A percentile compares a stretch with the other conserved stretches of the same genome.
Evolutionary conservation across 2,113 vertebrate genomes (phyloP).

Genomic region (Petaurus breviceps): DNA sequence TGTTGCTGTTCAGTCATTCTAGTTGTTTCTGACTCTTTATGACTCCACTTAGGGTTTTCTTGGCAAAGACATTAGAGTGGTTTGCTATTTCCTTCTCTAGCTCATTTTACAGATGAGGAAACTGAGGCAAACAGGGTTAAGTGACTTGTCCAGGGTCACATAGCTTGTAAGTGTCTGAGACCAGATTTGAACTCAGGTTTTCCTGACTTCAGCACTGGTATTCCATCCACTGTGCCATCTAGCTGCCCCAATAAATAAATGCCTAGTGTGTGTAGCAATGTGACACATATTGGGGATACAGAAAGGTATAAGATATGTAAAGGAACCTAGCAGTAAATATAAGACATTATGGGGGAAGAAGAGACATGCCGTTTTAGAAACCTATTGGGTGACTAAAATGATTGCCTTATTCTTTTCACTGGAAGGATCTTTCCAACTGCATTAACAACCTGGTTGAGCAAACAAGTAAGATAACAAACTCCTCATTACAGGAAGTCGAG

Average conservation of each 20-base stretch:
- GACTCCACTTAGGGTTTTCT: too few species aligned
- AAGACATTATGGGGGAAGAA: neutral
- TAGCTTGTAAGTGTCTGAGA: too few species aligned
- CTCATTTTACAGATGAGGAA: too few species aligned
- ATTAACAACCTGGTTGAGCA: neutral
- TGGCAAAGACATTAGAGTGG: too few species aligned
- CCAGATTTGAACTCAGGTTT: too few species aligned
- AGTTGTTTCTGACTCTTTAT: too few species aligned
- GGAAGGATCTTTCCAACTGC: neutral
- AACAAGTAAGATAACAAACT: neutral
- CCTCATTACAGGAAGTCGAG: neutral
- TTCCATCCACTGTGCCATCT: too few species aligned
- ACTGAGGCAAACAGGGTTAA: too few species aligned
- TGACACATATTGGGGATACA: neutral
- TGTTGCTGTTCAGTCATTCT: neutral
- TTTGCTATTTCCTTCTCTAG: too few species aligned
- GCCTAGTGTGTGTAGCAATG: neutral
- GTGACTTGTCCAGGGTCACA: too few species aligned
- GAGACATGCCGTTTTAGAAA: neutral
- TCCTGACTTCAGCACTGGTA: too few species aligned
- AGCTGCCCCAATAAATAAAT: too few species aligned
- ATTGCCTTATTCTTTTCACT: neutral
- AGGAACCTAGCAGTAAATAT: neutral
- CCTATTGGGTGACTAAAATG: neutral
- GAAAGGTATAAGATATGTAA: neutral